Conservation (phyloP, 2,888 invertebrate genomes). For the Pogonocherus hispidulus region DNA sequence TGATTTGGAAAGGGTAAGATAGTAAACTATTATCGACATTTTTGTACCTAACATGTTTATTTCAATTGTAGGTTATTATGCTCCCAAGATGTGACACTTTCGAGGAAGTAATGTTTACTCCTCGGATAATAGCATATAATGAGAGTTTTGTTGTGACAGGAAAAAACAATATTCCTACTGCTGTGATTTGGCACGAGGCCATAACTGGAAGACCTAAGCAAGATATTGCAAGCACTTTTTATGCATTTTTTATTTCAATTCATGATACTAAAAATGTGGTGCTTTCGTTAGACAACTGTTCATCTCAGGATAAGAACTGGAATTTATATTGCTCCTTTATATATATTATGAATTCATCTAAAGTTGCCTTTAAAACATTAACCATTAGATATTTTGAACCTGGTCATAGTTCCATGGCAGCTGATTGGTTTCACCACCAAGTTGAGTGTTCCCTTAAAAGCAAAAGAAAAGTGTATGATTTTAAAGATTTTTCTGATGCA, state of each 20-base stretch:
- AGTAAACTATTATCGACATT: background rate
- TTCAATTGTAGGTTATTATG: background rate
- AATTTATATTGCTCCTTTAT: background rate
- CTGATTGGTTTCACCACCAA: slow-evolving; percentile 8
- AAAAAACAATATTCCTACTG: background rate
- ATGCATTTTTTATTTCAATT: background rate
- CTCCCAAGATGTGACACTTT: background rate
- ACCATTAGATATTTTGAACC: slow-evolving; percentile 10
- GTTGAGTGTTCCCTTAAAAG: slow-evolving; percentile 15
- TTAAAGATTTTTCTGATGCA: slow-evolving; percentile 9
- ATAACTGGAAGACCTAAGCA: background rate
- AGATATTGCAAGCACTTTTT: background rate
- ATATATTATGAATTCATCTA: background rate
- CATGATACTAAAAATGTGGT: background rate
- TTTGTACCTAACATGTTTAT: background rate
- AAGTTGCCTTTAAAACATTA: slow-evolving; percentile 4
- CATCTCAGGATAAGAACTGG: slow-evolving; percentile 2
- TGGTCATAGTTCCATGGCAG: slow-evolving; percentile 1
- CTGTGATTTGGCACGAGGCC: background rate
- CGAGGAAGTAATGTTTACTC: background rate
- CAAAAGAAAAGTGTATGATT: slow-evolving; percentile 34
- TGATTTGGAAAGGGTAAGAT: background rate
- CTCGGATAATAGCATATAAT: background rate
- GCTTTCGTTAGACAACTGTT: slow-evolving; percentile 3
- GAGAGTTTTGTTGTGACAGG: background rate